Percentiles rank a stretch among this genome's conserved stretches.
These are phyloP conservation scores for Willisornis vidua DNA, from an alignment of 2,113 vertebrate species.

Conservation along the genomic window DNA sequence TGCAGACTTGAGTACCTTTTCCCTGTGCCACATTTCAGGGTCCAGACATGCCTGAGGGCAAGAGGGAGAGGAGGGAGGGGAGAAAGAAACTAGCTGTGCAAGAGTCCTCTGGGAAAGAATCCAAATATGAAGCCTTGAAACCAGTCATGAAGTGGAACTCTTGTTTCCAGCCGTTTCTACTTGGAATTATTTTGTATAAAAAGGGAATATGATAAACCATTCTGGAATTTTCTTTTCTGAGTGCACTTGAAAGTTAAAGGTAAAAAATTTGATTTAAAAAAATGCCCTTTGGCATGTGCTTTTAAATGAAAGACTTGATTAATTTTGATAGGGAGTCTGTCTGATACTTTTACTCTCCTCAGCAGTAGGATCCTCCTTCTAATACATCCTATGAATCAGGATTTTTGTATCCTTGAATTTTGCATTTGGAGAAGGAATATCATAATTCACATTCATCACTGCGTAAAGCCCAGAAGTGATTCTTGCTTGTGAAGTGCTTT, in stretches of 20 bases:
- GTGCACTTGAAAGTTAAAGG: background rate
- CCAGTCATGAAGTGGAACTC: background rate
- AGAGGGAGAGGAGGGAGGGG: background rate
- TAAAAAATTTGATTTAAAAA: background rate
- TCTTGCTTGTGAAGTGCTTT: background rate
- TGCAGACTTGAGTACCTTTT: background rate
- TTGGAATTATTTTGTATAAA: background rate
- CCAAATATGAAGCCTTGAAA: background rate
- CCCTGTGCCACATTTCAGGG: background rate
- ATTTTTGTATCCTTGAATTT: background rate
- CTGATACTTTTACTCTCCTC: background rate
- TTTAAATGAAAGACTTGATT: background rate
- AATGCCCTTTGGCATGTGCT: background rate
- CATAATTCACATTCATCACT: slow-evolving; percentile 10
- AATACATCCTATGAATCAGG: background rate
- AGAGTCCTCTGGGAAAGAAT: background rate
- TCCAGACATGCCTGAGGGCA: background rate
- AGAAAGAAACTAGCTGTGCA: background rate
- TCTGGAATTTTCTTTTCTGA: background rate
- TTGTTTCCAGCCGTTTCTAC: background rate
- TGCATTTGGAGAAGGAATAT: background rate
- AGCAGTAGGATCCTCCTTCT: background rate
- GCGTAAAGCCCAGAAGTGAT: background rate
- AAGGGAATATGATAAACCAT: background rate
- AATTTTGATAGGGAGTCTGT: background rate